Evolutionary conservation across 2,888 invertebrate species (phyloP).

Genomic region (Loripinus fragilis): DNA sequence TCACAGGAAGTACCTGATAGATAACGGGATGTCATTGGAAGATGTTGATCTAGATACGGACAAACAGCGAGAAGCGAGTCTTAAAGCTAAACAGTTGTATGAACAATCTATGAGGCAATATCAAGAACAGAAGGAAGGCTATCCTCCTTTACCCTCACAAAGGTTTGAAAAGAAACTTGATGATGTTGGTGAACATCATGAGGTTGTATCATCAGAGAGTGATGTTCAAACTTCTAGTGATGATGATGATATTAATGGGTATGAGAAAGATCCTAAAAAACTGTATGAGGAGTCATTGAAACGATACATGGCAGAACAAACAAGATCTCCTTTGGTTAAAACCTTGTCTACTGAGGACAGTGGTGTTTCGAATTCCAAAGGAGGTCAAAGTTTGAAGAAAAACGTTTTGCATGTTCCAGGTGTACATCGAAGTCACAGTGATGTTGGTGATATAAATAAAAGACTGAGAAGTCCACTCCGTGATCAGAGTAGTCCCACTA

Average conservation of each 20-base stretch:
- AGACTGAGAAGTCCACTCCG: conserved; percentile 35
- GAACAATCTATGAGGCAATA: conserved; percentile 71
- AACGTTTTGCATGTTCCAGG: conserved; percentile 23
- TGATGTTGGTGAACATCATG: conserved; percentile 37
- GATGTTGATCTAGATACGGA: conserved; percentile 61
- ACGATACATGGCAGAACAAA: conserved; percentile 60
- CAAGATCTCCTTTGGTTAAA: conserved; percentile 51
- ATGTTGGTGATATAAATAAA: conserved; percentile 45
- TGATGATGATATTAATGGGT: conserved; percentile 39
- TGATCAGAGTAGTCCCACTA: conserved; percentile 12
- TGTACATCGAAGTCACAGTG: conserved; percentile 62
- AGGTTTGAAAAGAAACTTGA: conserved; percentile 56
- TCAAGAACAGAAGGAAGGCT: conserved; percentile 50
- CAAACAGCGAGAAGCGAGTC: conserved; percentile 72
- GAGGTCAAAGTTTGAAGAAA: conserved; percentile 24
- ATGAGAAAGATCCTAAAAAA: conserved; percentile 60
- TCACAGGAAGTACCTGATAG: conserved; percentile 70
- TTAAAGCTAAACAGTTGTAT: conserved; percentile 76
- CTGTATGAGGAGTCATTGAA: conserved; percentile 77
- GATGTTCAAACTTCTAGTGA: conserved; percentile 46
- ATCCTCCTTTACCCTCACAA: conserved; percentile 43
- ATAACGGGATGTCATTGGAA: conserved; percentile 63
- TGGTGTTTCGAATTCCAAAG: conserved; percentile 42
- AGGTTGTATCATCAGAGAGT: conserved; percentile 38
- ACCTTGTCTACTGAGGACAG: conserved; percentile 31